These are phyloP conservation scores for Sminthopsis crassicaudata DNA, from an alignment of 2,113 vertebrate species.

Conservation along the genomic window DNA sequence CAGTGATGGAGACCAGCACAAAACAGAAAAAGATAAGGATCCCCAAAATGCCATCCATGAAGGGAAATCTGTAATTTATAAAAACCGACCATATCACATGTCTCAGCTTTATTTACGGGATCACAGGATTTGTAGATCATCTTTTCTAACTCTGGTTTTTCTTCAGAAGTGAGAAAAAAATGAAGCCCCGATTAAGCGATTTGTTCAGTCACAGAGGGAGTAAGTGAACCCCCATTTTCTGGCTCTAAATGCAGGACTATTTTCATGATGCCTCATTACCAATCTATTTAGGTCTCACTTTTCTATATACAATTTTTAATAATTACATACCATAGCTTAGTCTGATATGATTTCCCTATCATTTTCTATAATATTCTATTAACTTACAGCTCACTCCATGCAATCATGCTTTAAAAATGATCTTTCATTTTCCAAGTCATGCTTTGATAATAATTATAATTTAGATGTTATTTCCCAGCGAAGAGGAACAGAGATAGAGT, in stretches of 20 bases:
- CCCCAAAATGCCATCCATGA: constrained; percentile 16
- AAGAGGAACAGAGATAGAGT: not conserved
- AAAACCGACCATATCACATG: not conserved
- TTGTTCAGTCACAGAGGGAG: not conserved
- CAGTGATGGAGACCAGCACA: constrained; percentile 19
- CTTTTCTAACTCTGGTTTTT: not conserved
- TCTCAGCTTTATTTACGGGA: not conserved
- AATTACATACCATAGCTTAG: not conserved
- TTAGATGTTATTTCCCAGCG: not conserved
- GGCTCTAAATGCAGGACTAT: not conserved
- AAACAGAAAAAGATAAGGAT: not conserved
- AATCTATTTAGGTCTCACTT: not conserved
- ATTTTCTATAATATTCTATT: not conserved
- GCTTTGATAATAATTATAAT: not conserved
- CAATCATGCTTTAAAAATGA: not conserved
- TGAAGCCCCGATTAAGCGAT: not conserved
- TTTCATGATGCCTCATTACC: not conserved
- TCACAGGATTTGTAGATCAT: not conserved
- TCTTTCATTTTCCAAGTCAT: not conserved
- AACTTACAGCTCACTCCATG: not conserved
- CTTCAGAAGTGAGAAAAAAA: not conserved
- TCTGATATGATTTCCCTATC: not conserved
- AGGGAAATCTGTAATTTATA: constrained; percentile 1
- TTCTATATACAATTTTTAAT: not conserved
- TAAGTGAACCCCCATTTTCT: not conserved